Evolutionary conservation across 2,797 vertebrate species (phyloP).

Genomic region (Clarias pachynema): DNA sequence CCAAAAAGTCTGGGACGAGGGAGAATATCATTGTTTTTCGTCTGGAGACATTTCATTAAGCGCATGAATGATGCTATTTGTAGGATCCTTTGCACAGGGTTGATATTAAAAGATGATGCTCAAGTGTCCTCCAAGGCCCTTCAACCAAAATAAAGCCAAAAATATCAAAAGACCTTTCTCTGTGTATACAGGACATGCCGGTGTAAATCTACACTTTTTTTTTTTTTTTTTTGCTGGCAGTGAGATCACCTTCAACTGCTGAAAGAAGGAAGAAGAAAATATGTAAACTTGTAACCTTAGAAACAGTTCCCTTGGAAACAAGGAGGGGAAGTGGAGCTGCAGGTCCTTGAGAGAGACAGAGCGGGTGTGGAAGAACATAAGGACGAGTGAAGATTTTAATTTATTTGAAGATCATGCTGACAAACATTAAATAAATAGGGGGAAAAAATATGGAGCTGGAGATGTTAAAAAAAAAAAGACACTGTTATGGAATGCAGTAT

Average conservation of each 20-base stretch:
- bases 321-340: constrained; percentile 47
- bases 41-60: constrained; percentile 33
- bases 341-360: constrained; percentile 41
- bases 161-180: constrained; percentile 36
- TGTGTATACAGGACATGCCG: background rate
- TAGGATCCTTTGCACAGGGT: constrained; percentile 20
- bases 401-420: background rate
- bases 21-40: background rate
- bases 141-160: constrained; percentile 30
- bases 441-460: too few relatives aligned
- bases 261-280: constrained; percentile 44
- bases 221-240: constrained; percentile 20
- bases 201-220: constrained; percentile 23
- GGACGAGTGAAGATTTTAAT: constrained; percentile 22
- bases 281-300: constrained; percentile 64
- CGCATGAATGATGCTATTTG: background rate
- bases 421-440: background rate
- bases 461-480: background rate
- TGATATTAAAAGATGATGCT: constrained; percentile 20
- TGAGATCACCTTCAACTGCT: constrained; percentile 41
- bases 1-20: constrained; percentile 25
- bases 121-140: constrained; percentile 28
- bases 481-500: background rate
- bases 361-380: constrained; percentile 15
- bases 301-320: constrained; percentile 68